Evolutionary conservation across 2,113 vertebrate species (phyloP), one percentile per base, ranked within the genome.

Genomic region (Boulengeromyrus knoepffleri): DNA sequence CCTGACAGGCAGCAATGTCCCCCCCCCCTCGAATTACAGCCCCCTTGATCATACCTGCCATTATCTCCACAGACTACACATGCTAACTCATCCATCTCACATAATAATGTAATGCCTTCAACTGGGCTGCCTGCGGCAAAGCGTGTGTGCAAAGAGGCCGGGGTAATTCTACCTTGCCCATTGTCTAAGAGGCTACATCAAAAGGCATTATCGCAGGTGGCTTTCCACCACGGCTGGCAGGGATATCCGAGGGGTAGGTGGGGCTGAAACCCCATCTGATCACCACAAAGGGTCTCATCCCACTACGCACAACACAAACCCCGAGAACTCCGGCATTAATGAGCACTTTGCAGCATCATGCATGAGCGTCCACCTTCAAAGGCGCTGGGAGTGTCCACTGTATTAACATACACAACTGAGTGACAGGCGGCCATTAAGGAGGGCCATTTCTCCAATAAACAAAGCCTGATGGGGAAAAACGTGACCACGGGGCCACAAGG

Each of bases 151-250:
- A 8, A 24, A 77, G 88, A 89, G 89, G 46, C 91, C 90, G 66
- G 90, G 47, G 94, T 93, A 93, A 95, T 92, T 90, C 46, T 90
- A 93, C 90, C 92, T 87, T 39, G 56, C 91, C 91, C 87, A 90
- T 92, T 92, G 86, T 90, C 87, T 90, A 90, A 92, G 93, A 93
- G 93, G 90, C 88, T 91, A 90, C 85, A 50, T 86, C 91, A 70
- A 53, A 90, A 90, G 91, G 88, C 89, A 89, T 90, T 90, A 36
- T 49, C 6, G 74, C 87, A 87, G 31, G 62, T 46, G 39, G 45
- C 77, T 88, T 56, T 87, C 90, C 89, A 87, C 56, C 66, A 49
- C 10, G 36, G 42, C 87, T 39, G 47, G 91, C 92, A 93, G 89
- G 92, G 15, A 39, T 42, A 39, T 42, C 39, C 15, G 36, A 42